A percentile compares a stretch with the other conserved stretches of the same genome.
phyloP scores from a whole-genome alignment of 2,113 vertebrate species.

The Pachypanchax playfairii region DNA sequence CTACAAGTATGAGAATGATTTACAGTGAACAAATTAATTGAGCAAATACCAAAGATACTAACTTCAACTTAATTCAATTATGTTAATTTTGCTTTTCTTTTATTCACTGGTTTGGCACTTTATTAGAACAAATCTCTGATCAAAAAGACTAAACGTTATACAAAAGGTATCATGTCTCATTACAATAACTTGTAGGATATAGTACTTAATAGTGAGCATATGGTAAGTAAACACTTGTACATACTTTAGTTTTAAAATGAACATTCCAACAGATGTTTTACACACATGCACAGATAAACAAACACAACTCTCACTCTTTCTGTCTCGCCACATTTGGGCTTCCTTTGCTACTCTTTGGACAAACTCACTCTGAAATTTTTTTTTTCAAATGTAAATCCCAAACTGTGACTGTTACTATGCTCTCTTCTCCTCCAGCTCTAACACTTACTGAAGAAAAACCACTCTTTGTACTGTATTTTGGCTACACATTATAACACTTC shows the following conservation, averaged over 20 bases:
- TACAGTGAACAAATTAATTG: slow-evolving; percentile 79
- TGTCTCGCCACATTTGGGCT: slow-evolving; percentile 40
- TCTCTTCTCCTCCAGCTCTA: slow-evolving; percentile 5
- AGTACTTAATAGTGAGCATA: slow-evolving; percentile 87
- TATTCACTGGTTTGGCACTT: slow-evolving; percentile 95
- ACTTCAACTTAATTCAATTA: slow-evolving; percentile 78
- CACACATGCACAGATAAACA: slow-evolving; percentile 90
- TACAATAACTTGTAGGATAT: slow-evolving; percentile 87
- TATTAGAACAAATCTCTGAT: slow-evolving; percentile 91
- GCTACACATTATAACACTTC: slow-evolving; percentile 80
- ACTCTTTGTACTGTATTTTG: slow-evolving; percentile 59
- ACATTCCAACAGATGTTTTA: slow-evolving; percentile 96
- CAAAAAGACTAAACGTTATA: slow-evolving; percentile 88
- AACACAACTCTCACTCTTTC: slow-evolving; percentile 68
- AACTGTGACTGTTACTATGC: slow-evolving; percentile 39
- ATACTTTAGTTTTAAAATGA: slow-evolving; percentile 85
- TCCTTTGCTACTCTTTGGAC: slow-evolving; percentile 62
- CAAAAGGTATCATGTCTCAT: slow-evolving; percentile 85
- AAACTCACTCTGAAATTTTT: slow-evolving; percentile 45
- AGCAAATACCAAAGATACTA: slow-evolving; percentile 82
- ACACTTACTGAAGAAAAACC: slow-evolving; percentile 59
- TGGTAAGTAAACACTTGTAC: slow-evolving; percentile 92
- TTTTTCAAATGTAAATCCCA: slow-evolving; percentile 29
- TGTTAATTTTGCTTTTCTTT: slow-evolving; percentile 75
- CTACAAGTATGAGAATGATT: slow-evolving; percentile 75